Evolutionary conservation across 2,113 vertebrate genomes (phyloP).

Genomic region (Callipepla californica): DNA sequence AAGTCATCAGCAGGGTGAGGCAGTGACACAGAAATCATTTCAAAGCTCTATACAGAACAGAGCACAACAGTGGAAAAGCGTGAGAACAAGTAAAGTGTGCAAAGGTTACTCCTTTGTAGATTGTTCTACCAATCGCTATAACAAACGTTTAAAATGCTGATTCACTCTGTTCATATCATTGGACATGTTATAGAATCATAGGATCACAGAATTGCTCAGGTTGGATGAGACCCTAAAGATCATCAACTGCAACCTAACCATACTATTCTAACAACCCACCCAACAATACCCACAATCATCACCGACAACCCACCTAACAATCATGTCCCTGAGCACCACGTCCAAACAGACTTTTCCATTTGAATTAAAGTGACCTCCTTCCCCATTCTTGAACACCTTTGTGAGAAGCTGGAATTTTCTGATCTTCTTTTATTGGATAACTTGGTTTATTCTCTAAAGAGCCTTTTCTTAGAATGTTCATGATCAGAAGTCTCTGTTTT

Average conservation of each 20-base stretch:
- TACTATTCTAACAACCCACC: too few species aligned
- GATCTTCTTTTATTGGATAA: not conserved
- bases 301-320: too few species aligned
- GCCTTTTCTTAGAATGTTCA: not conserved
- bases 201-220: too few species aligned
- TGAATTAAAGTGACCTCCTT: not conserved
- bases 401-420: too few species aligned
- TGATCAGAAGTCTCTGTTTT: not conserved
- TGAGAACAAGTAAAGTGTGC: not conserved
- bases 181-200: not conserved
- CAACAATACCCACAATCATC: too few species aligned
- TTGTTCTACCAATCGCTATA: not conserved
- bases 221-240: too few species aligned
- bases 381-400: too few species aligned
- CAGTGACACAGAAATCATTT: rapidly evolving
- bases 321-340: too few species aligned
- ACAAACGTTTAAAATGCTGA: not conserved
- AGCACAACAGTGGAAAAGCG: not conserved
- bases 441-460: not conserved
- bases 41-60: not conserved
- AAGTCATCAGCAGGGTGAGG: rapidly evolving
- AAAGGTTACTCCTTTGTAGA: not conserved
- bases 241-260: too few species aligned
- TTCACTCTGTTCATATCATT: not conserved
- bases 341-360: not conserved